phyloP scores from a whole-genome alignment of 1,140 invertebrate genomes.

The Drosophila eugracilis region DNA sequence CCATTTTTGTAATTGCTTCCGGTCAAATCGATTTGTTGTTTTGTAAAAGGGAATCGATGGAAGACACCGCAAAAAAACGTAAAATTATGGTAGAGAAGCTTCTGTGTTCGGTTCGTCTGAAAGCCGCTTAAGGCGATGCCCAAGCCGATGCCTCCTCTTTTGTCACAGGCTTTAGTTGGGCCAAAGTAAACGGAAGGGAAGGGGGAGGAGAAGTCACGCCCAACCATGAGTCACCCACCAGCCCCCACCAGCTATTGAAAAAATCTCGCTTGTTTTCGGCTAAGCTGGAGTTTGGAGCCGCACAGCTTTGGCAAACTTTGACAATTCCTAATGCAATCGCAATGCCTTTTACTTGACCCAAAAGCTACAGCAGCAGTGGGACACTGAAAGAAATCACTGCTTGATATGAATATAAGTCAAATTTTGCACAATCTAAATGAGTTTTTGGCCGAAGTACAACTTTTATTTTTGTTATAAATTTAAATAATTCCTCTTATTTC shows the following conservation, averaged over 20 bases:
- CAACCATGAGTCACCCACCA: slow-evolving; percentile 32
- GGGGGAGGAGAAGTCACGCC: slow-evolving; percentile 6
- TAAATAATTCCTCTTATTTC: background rate
- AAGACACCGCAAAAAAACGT: slow-evolving; percentile 5
- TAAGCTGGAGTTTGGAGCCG: slow-evolving; percentile 3
- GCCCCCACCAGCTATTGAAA: too few species aligned
- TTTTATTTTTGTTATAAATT: background rate
- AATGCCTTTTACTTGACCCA: slow-evolving; percentile 81
- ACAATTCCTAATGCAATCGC: slow-evolving; percentile 73
- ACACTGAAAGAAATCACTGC: slow-evolving; percentile 20
- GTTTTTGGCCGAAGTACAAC: background rate
- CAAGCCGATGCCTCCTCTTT: slow-evolving; percentile 28
- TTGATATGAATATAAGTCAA: too few species aligned
- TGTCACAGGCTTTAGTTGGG: slow-evolving; percentile 1
- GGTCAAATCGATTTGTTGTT: slow-evolving; percentile 38
- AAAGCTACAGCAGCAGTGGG: slow-evolving; percentile 48
- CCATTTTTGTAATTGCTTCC: slow-evolving; percentile 79
- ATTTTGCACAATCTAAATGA: background rate
- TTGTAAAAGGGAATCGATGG: slow-evolving; percentile 32
- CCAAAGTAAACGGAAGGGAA: background rate
- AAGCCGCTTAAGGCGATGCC: slow-evolving; percentile 9
- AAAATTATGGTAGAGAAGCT: slow-evolving; percentile 13
- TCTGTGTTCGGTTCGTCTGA: slow-evolving; percentile 13
- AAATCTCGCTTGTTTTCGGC: slow-evolving; percentile 33
- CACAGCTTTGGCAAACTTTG: slow-evolving; percentile 45